phyloP scores from a whole-genome alignment of 2,797 vertebrate species.

The Fistularia tabacaria region DNA sequence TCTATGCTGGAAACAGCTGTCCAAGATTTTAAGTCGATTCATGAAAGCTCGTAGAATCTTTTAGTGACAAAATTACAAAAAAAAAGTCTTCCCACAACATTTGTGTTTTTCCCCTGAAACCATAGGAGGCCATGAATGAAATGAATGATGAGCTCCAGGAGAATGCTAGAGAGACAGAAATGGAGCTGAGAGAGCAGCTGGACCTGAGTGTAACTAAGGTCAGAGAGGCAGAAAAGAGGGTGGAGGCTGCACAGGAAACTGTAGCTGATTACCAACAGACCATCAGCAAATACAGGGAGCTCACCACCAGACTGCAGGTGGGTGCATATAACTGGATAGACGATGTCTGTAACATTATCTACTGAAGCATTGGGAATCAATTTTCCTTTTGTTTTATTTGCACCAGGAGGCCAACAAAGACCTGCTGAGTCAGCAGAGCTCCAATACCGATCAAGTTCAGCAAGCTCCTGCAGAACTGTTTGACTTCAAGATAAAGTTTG shows the following conservation, averaged over 20 bases:
- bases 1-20: no score
- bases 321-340: background rate
- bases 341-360: no score
- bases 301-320: conserved; percentile 90
- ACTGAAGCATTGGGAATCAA: background rate
- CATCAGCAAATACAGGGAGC: conserved; percentile 92
- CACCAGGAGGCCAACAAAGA: conserved; percentile 90
- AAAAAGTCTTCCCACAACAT: background rate
- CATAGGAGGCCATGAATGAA: conserved; percentile 96
- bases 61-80: no score
- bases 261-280: conserved; percentile 96
- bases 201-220: conserved; percentile 83
- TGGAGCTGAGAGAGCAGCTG: conserved; percentile 94
- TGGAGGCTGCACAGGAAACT: conserved; percentile 94
- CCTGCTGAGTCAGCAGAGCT: conserved; percentile 89
- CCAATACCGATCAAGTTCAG: conserved; percentile 85
- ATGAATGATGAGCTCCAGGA: conserved; percentile 99
- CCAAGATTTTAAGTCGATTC: background rate
- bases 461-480: conserved; percentile 91
- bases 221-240: conserved; percentile 86
- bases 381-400: background rate
- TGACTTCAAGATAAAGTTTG: conserved; percentile 99
- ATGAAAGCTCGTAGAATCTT: no score
- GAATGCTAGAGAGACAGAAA: conserved; percentile 92
- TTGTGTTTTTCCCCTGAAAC: conserved; percentile 22